A percentile compares a stretch with the other conserved stretches of the same genome.
These are phyloP conservation scores for Drosophila santomea DNA, from an alignment of 1,140 invertebrate genomes.

Conservation along the genomic window DNA sequence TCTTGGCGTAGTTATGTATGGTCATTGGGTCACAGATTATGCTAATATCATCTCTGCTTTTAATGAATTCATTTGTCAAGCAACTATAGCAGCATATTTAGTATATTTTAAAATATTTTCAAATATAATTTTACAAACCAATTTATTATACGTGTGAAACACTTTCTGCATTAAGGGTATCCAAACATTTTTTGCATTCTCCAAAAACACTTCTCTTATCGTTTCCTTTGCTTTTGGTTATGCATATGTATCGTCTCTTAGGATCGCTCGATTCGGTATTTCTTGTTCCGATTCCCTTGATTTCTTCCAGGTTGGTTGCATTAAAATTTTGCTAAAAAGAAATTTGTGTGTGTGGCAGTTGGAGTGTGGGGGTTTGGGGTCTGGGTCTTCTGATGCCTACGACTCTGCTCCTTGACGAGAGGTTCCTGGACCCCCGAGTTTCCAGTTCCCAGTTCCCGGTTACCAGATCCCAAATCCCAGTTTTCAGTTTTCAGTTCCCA, in stretches of 20 bases:
- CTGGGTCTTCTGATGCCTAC: constrained; percentile 38
- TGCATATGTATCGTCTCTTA: constrained; percentile 76
- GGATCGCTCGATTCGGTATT: constrained; percentile 66
- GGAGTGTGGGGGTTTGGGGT: constrained; percentile 20
- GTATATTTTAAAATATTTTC: too few species aligned
- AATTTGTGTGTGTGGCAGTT: constrained; percentile 44
- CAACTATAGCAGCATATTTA: too few species aligned
- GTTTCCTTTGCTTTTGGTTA: constrained; percentile 57
- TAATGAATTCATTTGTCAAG: too few species aligned
- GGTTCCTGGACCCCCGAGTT: constrained; percentile 11
- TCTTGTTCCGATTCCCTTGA: constrained; percentile 27
- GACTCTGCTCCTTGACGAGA: constrained; percentile 21
- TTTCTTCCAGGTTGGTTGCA: constrained; percentile 50
- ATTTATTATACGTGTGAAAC: too few species aligned
- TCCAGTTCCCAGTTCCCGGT: background rate
- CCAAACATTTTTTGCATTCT: too few species aligned
- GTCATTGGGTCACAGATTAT: too few species aligned
- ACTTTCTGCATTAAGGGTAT: constrained; percentile 16
- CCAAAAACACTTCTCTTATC: constrained; percentile 22
- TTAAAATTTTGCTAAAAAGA: constrained; percentile 78
- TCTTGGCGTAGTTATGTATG: background rate
- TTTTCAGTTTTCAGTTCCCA: background rate
- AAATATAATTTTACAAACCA: too few species aligned
- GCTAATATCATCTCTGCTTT: too few species aligned
- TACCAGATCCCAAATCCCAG: background rate